These are phyloP conservation scores for Stomorhina lunata DNA, from an alignment of 2,888 invertebrate species.

Conservation along the genomic window DNA sequence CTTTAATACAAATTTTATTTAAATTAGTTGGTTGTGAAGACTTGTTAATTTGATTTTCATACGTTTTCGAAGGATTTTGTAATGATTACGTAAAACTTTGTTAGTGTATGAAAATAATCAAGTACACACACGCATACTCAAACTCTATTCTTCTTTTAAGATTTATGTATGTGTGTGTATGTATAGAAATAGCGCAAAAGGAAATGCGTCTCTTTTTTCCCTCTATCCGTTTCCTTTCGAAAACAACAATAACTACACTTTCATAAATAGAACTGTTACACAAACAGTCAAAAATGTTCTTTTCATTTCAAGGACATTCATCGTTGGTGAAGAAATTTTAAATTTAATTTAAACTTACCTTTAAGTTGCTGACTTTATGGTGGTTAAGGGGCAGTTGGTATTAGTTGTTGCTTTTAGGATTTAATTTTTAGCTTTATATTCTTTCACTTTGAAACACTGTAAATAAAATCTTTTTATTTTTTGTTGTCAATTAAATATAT, in stretches of 20 bases:
- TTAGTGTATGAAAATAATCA: slow-evolving; percentile 1
- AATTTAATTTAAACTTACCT: background rate
- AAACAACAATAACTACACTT: background rate
- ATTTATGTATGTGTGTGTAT: too few relatives aligned
- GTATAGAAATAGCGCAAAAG: background rate
- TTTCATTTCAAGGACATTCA: slow-evolving; percentile 18
- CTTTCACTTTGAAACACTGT: slow-evolving; percentile 17
- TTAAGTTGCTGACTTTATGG: background rate
- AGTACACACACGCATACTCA: slow-evolving; percentile 18
- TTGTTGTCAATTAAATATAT: slow-evolving; percentile 9
- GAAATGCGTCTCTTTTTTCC: slow-evolving; percentile 15
- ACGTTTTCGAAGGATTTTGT: background rate
- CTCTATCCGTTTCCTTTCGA: slow-evolving; percentile 5
- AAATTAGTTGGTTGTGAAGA: background rate
- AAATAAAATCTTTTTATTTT: background rate
- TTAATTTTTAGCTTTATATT: too few relatives aligned
- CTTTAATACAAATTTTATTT: background rate
- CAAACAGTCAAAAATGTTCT: background rate
- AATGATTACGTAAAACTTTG: slow-evolving; percentile 18
- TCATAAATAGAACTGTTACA: background rate
- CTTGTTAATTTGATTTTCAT: background rate
- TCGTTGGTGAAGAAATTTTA: background rate
- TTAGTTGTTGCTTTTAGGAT: background rate
- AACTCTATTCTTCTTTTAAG: slow-evolving; percentile 1
- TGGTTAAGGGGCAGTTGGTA: background rate